A percentile compares a stretch with the other conserved stretches of the same genome.
Evolutionary conservation across 2,797 vertebrate genomes (phyloP).

Genomic region (Hozukius guyotensis): DNA sequence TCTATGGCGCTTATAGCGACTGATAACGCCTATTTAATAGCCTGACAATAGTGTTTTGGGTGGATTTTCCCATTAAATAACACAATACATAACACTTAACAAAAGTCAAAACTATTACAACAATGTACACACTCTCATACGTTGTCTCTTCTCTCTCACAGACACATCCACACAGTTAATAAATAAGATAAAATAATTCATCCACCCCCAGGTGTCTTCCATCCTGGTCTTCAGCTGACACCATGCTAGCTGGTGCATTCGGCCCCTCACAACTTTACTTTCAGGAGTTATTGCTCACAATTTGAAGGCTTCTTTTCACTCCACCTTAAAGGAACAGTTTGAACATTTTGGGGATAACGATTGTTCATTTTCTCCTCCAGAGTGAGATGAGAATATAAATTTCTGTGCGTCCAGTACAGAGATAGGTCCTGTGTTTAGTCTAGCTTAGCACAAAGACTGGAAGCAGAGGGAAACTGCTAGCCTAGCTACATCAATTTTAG

Average conservation of each 20-base stretch:
- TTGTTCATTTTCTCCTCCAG: background rate
- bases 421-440: background rate
- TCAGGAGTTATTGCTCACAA: background rate
- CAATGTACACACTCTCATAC: background rate
- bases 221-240: slow-evolving; percentile 37
- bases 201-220: slow-evolving; percentile 35
- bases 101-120: background rate
- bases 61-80: background rate
- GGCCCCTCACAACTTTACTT: background rate
- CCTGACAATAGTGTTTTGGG: background rate
- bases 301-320: background rate
- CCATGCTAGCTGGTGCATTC: background rate
- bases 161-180: slow-evolving; percentile 5
- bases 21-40: background rate
- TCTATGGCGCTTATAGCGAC: too few species aligned
- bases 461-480: too few species aligned
- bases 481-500: too few species aligned
- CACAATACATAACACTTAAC: background rate
- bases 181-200: slow-evolving; percentile 8
- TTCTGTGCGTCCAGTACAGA: background rate
- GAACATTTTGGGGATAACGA: background rate
- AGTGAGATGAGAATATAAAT: background rate
- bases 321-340: background rate
- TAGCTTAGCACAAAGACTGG: too few species aligned
- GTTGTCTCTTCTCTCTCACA: background rate